Base-by-base conservation (phyloP, 2,113 vertebrate species). In the Aphyosemion australe region DNA sequence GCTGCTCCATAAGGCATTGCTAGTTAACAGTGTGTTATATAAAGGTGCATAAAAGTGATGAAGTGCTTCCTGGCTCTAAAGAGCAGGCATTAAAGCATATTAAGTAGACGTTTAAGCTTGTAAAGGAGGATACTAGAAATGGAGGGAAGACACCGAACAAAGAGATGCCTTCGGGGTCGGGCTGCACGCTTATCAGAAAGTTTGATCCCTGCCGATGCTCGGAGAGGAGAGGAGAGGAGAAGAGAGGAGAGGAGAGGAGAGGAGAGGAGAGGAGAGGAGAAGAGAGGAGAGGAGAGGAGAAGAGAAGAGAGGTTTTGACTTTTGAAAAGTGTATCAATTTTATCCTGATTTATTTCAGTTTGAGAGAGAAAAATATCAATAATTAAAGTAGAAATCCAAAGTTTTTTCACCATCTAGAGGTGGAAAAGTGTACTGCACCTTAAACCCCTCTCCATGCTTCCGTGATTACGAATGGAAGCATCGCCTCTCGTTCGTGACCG, bases 21-120 rank as follows among this genome's bases (percentile, higher is more conserved):
- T 93, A 92, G 91, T 94, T 94, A 93, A 93, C 92, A 91, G 91
- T 91, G 91, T 93, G 91, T 93, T 93, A 93, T 93, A 93, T 93
- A 93, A 93, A 93, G 91, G 89, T 93, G 93, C 92, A 92, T 93
- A 92, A 93, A 93, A 91, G 88, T 93, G 92, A 93, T 93, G 90
- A 89, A 93, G 90, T 85, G 87, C 89, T 90, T 85, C 81, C 87
- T 65, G 82, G 90, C 89, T 92, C 91, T 84, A 88, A 89, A 91
- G 91, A 91, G 91, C 91, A 92, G 80, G 90, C 90, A 93, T 93
- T 93, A 93, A 93, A 93, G 91, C 91, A 93, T 92, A 93, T 93
- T 93, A 93, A 93, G 91, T 92, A 92, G 91, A 93, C 93, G 89
- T 93, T 93, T 93, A 90, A 89, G 91, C 91, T 91, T 91, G 91